phyloP scores from a whole-genome alignment of 2,113 vertebrate species.

The Oryzias curvinotus region DNA sequence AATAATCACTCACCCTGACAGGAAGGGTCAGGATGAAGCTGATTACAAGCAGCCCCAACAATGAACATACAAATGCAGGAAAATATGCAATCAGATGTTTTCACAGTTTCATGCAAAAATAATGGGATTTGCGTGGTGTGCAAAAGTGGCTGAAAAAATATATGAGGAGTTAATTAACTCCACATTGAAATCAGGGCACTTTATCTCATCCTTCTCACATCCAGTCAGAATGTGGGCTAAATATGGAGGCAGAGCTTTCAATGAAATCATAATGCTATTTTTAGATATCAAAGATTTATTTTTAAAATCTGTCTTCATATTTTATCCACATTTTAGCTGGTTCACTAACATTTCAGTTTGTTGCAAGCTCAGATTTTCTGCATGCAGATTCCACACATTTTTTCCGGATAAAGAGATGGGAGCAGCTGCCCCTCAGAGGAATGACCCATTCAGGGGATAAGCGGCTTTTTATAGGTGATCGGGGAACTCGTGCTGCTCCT shows the following conservation, averaged over 20 bases:
- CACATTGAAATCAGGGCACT: conserved; percentile 44
- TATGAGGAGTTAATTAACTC: conserved; percentile 51
- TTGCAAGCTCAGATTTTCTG: conserved; percentile 1
- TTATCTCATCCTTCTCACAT: conserved; percentile 12
- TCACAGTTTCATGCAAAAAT: conserved; percentile 1
- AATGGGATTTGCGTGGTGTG: background rate
- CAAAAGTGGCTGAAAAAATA: conserved; percentile 29
- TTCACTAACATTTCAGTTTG: conserved; percentile 32
- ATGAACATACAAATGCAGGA: background rate
- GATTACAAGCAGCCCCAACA: conserved; percentile 24
- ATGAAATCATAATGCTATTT: conserved; percentile 67
- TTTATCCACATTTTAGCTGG: conserved; percentile 28
- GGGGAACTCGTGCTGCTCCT: conserved; percentile 8
- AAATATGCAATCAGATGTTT: background rate
- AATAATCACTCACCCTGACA: conserved; percentile 28
- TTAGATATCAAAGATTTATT: conserved; percentile 64
- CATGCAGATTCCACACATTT: background rate
- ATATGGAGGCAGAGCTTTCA: conserved; percentile 41
- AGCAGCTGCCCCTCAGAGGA: conserved; percentile 3
- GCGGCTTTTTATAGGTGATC: background rate
- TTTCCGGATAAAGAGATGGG: background rate
- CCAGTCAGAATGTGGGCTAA: conserved; percentile 70
- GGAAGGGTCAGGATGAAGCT: conserved; percentile 3
- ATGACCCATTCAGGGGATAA: background rate
- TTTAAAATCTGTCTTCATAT: conserved; percentile 39